These are phyloP conservation scores for Passer montanus DNA, from an alignment of 2,113 vertebrate species.

Conservation along the genomic window DNA sequence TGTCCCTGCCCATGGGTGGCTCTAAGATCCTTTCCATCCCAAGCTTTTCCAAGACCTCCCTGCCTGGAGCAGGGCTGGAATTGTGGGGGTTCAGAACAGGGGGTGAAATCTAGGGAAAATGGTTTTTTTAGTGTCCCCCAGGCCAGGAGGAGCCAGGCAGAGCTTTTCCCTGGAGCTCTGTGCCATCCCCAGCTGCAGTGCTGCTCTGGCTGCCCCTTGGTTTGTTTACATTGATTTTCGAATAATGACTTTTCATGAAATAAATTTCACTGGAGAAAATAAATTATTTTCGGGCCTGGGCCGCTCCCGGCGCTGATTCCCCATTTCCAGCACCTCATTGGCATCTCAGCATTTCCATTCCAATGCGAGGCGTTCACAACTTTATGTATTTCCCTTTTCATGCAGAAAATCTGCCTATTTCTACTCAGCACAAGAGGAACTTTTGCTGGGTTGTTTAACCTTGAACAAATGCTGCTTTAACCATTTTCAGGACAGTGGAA, in stretches of 20 bases:
- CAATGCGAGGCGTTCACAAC: background rate
- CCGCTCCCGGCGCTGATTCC: background rate
- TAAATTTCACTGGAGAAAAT: background rate
- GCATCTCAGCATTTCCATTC: background rate
- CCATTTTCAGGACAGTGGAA: background rate
- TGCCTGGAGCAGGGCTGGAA: background rate
- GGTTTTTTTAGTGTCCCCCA: accelerated
- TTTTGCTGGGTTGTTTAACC: background rate
- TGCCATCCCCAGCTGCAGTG: background rate
- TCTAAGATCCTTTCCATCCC: background rate
- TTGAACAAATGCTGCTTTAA: constrained; percentile 4
- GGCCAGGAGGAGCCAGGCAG: background rate
- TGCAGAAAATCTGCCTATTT: constrained; percentile 43
- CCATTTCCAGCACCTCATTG: background rate
- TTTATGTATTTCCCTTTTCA: background rate
- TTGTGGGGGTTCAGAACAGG: no score
- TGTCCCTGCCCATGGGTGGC: background rate
- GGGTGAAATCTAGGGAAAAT: no score
- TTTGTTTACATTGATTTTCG: background rate
- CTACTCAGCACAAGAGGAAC: constrained; percentile 26
- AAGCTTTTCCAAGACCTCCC: background rate
- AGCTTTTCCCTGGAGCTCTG: background rate
- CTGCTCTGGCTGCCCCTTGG: background rate
- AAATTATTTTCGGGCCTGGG: background rate
- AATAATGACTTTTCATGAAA: background rate